phyloP scores from a whole-genome alignment of 2,113 vertebrate species.

The Stercorarius parasiticus region DNA sequence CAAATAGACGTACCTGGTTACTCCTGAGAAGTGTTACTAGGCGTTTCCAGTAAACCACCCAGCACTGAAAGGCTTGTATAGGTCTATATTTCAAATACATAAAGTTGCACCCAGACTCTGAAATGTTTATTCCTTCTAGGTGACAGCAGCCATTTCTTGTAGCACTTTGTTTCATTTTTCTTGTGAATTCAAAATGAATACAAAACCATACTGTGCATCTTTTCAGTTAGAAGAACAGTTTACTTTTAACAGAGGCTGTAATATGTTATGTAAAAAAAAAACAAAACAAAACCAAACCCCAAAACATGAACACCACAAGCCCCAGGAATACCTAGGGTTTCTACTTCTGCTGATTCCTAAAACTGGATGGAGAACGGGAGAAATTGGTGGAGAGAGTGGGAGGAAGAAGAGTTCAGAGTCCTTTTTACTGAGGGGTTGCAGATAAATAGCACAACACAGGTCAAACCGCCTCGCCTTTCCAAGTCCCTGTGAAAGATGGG shows the following conservation, averaged over 20 bases:
- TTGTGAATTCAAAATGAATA: neutral
- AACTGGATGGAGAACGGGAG: neutral
- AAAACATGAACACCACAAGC: fast-evolving
- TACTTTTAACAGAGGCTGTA: neutral
- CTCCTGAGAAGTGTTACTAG: neutral
- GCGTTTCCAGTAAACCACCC: neutral
- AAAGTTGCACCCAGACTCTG: neutral
- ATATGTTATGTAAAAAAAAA: neutral
- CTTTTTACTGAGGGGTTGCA: neutral
- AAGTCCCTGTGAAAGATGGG: neutral
- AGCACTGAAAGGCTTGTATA: neutral
- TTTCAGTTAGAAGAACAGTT: neutral
- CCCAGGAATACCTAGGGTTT: neutral
- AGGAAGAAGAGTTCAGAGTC: neutral
- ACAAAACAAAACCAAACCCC: fast-evolving
- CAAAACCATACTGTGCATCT: neutral
- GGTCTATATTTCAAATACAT: neutral
- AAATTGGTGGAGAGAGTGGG: neutral
- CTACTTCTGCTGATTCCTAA: neutral
- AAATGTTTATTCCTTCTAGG: neutral
- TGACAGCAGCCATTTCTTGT: neutral
- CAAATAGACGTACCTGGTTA: neutral
- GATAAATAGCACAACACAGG: neutral
- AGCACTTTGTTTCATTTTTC: neutral
- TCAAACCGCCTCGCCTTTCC: neutral